Evolutionary conservation across 2,888 invertebrate genomes (phyloP), one percentile per base, ranked within the genome.

Genomic region (Criorhina ranunculi): DNA sequence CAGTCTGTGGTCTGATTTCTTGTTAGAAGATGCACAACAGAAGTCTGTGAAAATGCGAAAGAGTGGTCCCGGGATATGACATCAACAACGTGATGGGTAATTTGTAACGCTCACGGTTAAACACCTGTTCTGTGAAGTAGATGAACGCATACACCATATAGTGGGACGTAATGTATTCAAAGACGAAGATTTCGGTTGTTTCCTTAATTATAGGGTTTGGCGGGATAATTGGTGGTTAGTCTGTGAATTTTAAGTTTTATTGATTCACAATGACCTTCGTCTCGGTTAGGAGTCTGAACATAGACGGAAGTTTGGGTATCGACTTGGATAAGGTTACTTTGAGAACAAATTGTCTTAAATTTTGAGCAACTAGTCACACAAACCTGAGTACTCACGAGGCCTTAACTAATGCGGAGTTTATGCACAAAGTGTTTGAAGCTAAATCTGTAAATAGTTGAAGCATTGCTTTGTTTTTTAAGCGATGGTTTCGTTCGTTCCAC

Each of bases 51-150:
- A 9, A 15, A 8, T 44, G 8, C 11, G 11, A 31, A n/a, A 8
- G 31, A 12, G 17, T 17, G 15, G 6, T 3, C 0, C 9, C 6
- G 6, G 3, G 5, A 35, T 8, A 51, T 66, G 66, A 66, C 66
- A 51, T 66, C 66, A 66, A 40, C 29, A 24, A 24, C 24, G 24
- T 4, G 15, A 11, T 17, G 37, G 44, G 4, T 37, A 17, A 17
- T 44, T 57, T 31, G 15, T 5, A 46, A 57, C 46, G 55, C 70
- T 46, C 59, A 70, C 70, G 42, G 53, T 5, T 19, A 55, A 12
- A 24, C 57, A 57, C 57, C 40, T 57, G 57, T 6, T 0, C n/a
- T 11, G 1, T 8, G 24, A 4, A 24, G 24, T 24, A 24, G 24
- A 49, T 49, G n/a, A 11, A 5, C 19, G 35, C 29, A 7, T 1